Percentiles rank a stretch among this genome's conserved stretches.
These are phyloP conservation scores for Clangula hyemalis DNA, from an alignment of 2,797 vertebrate genomes.

Conservation along the genomic window DNA sequence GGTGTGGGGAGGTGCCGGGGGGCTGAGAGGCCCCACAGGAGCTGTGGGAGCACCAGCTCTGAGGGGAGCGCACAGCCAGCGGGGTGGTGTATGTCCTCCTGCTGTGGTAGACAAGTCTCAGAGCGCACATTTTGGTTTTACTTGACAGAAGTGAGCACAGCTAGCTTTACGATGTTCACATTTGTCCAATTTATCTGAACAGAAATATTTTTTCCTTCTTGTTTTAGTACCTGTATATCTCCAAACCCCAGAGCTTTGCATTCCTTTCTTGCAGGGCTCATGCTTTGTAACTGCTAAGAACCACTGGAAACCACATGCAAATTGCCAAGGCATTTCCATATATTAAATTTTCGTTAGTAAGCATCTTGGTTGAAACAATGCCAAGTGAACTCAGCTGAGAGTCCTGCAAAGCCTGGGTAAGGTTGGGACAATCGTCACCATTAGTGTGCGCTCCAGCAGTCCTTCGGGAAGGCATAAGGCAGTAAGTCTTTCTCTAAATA, in stretches of 20 bases:
- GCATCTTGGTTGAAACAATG: conserved; percentile 18
- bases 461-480: not conserved
- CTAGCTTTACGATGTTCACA: not conserved
- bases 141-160: not conserved
- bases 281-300: not conserved
- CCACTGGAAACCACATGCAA: not conserved
- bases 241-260: not conserved
- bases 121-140: not conserved
- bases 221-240: not conserved
- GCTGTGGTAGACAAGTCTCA: not conserved
- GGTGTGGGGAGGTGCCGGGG: not conserved
- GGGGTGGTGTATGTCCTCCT: not conserved
- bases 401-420: not conserved
- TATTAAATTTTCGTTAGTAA: conserved; percentile 18
- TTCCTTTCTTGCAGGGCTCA: not conserved
- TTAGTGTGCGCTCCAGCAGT: not conserved
- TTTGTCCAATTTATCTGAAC: conserved; percentile 2
- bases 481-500: not conserved
- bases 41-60: not conserved
- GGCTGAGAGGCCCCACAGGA: not conserved
- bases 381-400: not conserved
- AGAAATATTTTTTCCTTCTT: not conserved
- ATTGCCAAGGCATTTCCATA: not conserved
- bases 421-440: rapidly evolving
- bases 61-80: not conserved